Evolutionary conservation across 1,140 invertebrate genomes (phyloP).

Genomic region (Bombus picipes): DNA sequence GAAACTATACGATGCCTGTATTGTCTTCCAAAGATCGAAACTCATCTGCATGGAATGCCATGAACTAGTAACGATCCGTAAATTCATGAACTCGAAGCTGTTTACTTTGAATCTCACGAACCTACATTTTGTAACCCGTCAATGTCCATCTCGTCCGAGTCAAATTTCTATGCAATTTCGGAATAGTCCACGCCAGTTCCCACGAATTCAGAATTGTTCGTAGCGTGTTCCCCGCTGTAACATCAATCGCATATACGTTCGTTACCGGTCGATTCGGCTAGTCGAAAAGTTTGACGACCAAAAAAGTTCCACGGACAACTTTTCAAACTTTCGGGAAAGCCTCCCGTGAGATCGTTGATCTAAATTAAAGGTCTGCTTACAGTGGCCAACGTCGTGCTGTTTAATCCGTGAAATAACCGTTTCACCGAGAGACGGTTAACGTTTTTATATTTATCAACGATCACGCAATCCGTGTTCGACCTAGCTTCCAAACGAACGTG

Average conservation of each 20-base stretch:
- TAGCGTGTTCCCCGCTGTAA: not conserved
- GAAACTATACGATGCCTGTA: no score
- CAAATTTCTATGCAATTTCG: not conserved
- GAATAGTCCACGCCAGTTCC: not conserved
- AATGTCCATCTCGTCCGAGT: not conserved
- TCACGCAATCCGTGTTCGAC: conserved; percentile 8
- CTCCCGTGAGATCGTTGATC: conserved; percentile 31
- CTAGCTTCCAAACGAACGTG: not conserved
- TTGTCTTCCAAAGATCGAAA: no score
- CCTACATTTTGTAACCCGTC: not conserved
- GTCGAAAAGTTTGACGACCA: conserved; percentile 8
- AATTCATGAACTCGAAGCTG: no score
- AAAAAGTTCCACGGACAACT: conserved; percentile 36
- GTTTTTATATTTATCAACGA: conserved; percentile 14
- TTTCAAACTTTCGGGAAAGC: conserved; percentile 40
- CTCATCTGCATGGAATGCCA: no score
- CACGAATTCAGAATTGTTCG: not conserved
- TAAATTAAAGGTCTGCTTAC: conserved; percentile 44
- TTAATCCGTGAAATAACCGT: conserved; percentile 37
- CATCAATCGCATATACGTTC: not conserved
- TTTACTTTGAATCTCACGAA: no score
- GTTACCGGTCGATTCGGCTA: not conserved
- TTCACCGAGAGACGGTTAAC: not conserved
- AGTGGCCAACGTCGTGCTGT: not conserved
- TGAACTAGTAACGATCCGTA: no score